Percentiles rank a stretch among this genome's conserved stretches.
These are phyloP conservation scores for Lycocorax pyrrhopterus DNA, from an alignment of 2,113 vertebrate genomes.

Conservation along the genomic window DNA sequence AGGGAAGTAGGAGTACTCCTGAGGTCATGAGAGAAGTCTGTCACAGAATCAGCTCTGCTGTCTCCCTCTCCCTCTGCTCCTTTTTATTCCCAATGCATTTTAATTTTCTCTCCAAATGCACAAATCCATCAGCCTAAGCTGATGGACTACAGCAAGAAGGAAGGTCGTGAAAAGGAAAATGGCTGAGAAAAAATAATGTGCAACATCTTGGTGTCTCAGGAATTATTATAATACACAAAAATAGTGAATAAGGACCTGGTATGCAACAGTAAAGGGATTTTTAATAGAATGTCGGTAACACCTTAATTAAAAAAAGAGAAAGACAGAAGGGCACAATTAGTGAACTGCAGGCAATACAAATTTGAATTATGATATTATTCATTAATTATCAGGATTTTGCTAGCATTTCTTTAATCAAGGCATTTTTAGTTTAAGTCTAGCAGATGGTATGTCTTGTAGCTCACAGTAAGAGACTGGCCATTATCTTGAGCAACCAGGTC, in stretches of 20 bases:
- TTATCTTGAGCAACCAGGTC: neutral
- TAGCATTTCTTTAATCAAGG: neutral
- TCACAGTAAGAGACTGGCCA: neutral
- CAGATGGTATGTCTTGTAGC: neutral
- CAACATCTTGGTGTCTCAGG: neutral
- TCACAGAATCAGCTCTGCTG: neutral
- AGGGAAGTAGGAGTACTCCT: neutral
- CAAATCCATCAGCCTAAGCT: neutral
- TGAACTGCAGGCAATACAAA: neutral
- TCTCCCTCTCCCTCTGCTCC: neutral
- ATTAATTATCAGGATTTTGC: neutral
- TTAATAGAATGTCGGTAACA: neutral
- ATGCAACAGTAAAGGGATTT: neutral
- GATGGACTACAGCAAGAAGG: neutral
- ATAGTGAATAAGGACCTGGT: neutral
- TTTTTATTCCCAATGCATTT: neutral
- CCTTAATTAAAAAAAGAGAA: neutral
- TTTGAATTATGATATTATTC: neutral
- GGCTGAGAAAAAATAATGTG: neutral
- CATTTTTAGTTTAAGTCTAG: neutral
- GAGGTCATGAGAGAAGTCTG: neutral
- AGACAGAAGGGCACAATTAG: neutral
- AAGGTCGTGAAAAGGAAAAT: neutral
- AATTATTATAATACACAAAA: neutral
- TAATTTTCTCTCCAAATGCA: neutral